Evolutionary conservation across 2,888 invertebrate genomes (phyloP), one percentile per base, ranked within the genome.

Genomic region (Eupithecia vulgata): DNA sequence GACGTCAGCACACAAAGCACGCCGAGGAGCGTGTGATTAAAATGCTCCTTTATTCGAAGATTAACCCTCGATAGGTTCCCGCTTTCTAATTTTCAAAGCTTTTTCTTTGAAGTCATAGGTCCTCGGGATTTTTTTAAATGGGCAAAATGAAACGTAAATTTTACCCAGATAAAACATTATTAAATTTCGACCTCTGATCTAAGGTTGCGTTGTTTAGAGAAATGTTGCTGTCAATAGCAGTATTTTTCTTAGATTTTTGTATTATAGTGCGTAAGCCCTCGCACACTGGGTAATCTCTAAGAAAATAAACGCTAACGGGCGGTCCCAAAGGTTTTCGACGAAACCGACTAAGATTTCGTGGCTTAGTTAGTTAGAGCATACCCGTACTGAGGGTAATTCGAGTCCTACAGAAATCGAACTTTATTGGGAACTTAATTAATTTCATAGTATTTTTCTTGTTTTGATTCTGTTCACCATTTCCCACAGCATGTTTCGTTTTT

Each of bases 21-120:
- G 62, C n/a, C 48, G 62, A 37, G 84, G 62, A 52, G 62, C 69
- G 62, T 40, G 71, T 71, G 85, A 87, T 87, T 87, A 87, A 86
- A 87, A 87, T 62, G 67, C 59, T 57, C 67, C 57, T 59, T 64
- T 64, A 64, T 64, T 42, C 57, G 78, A 78, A 45, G 66, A 59
- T 66, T 52, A 57, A 17, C 42, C 57, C 34, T 67, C 59, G 64
- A 59, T 68, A 30, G 25, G 59, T 64, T 64, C 64, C 35, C 40
- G 21, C 35, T 64, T 64, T 64, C n/a, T 40, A 17, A 37, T 40
- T 64, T n/a, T 40, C 40, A 35, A 40, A 64, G 17, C 10, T 64
- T 17, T 37, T 40, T 64, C 64, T 64, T 64, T 64, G 64, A 37
- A 2, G 59, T 1, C 25, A 25, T n/a, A 37, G 37, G 37, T n/a